These are phyloP conservation scores for Cercopithecus petaurista DNA, from an alignment of 2,797 vertebrate genomes.

Conservation along the genomic window DNA sequence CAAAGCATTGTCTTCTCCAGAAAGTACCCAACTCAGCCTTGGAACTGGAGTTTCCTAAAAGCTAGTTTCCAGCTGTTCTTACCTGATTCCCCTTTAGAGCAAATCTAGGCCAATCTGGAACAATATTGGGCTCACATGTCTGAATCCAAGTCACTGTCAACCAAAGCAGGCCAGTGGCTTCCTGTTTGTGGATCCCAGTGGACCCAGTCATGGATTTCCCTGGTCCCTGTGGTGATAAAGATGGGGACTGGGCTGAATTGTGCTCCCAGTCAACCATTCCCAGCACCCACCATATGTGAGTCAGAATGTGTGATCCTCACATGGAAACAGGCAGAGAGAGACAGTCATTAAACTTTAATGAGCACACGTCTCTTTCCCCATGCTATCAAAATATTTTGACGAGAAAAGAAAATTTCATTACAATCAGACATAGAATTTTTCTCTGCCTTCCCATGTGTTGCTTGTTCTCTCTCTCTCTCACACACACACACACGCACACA, in stretches of 20 bases:
- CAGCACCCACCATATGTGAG: neutral
- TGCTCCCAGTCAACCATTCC: neutral
- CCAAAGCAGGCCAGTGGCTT: neutral
- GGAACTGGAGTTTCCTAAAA: neutral
- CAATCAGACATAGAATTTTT: constrained; percentile 56
- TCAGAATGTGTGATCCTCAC: constrained; percentile 18
- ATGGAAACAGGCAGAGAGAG: constrained; percentile 40
- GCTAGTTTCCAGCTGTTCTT: neutral
- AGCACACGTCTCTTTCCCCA: constrained; percentile 42
- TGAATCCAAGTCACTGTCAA: neutral
- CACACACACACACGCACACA: neutral
- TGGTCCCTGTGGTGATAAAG: neutral
- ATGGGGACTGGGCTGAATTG: neutral
- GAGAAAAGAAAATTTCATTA: constrained; percentile 73
- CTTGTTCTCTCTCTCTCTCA: neutral
- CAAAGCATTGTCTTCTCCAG: neutral
- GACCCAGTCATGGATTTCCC: neutral
- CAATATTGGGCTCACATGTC: neutral
- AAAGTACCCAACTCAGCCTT: neutral
- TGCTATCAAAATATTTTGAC: constrained; percentile 77
- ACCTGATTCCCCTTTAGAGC: neutral
- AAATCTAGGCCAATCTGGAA: neutral
- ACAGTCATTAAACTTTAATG: constrained; percentile 67
- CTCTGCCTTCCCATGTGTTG: constrained; percentile 57
- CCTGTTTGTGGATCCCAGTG: neutral